These are phyloP conservation scores for Bibio marci DNA, from an alignment of 2,888 invertebrate species.

Conservation along the genomic window DNA sequence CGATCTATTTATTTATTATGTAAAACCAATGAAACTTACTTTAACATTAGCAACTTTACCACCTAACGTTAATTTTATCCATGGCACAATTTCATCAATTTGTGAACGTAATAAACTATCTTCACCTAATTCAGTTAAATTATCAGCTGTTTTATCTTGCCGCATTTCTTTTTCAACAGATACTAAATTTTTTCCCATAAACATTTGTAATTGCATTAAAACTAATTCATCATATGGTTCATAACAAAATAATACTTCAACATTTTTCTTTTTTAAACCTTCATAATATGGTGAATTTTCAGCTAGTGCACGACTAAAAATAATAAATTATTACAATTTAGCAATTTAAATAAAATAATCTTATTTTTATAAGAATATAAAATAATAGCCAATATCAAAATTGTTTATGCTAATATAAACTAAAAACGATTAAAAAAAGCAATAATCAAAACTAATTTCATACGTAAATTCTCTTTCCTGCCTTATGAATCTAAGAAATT, in stretches of 20 bases:
- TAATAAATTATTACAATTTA: constrained; percentile 7
- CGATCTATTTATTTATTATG: not conserved
- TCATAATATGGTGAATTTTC: constrained; percentile 92
- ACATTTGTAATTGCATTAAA: constrained; percentile 65
- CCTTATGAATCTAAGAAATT: constrained; percentile 5
- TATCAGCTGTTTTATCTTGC: constrained; percentile 42
- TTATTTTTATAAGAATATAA: too few relatives aligned
- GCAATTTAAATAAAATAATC: too few relatives aligned
- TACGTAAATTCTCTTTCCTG: too few relatives aligned
- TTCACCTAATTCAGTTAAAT: constrained; percentile 42
- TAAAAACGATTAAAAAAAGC: too few relatives aligned
- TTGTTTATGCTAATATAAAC: too few relatives aligned
- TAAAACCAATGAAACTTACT: constrained; percentile 21
- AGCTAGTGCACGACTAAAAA: constrained; percentile 69
- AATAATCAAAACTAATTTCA: too few relatives aligned
- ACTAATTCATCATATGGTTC: constrained; percentile 96
- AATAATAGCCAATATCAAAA: too few relatives aligned
- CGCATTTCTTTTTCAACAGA: constrained; percentile 92
- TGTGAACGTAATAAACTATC: constrained; percentile 56
- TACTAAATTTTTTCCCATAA: constrained; percentile 53
- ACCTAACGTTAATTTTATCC: constrained; percentile 57
- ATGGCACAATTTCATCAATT: constrained; percentile 60
- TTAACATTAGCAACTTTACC: constrained; percentile 71
- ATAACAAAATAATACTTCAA: constrained; percentile 89
- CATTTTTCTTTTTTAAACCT: constrained; percentile 67